A percentile compares a stretch with the other conserved stretches of the same genome.
Conservation (phyloP, 2,113 vertebrate species). For the Phoxinus phoxinus region DNA sequence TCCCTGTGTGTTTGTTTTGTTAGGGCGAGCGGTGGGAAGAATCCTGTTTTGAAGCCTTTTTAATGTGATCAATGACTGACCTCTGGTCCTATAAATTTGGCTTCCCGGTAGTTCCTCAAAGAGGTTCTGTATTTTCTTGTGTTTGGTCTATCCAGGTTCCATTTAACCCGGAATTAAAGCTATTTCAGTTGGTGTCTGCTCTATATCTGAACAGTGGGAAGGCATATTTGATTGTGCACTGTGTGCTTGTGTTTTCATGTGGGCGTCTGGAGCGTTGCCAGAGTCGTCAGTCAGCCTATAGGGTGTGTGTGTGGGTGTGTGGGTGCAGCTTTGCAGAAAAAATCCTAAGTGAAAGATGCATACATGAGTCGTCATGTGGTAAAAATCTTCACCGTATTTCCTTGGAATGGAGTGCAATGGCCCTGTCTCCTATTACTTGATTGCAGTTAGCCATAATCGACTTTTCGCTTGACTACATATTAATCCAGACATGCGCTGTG, state of each 20-base stretch:
- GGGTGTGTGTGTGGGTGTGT: neutral
- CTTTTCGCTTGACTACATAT: conserved; percentile 1
- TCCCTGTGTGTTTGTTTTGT: neutral
- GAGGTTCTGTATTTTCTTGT: neutral
- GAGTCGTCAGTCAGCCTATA: neutral
- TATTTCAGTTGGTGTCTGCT: conserved; percentile 20
- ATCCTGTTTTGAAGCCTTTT: neutral
- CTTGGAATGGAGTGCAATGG: conserved; percentile 14
- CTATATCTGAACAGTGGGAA: conserved; percentile 20
- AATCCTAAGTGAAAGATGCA: neutral
- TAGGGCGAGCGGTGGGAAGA: neutral
- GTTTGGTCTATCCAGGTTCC: neutral
- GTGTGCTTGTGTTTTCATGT: neutral
- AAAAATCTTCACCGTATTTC: neutral
- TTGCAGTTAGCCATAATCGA: conserved; percentile 17
- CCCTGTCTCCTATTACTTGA: conserved; percentile 15
- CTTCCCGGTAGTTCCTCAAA: neutral
- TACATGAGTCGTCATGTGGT: neutral
- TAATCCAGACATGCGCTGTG: neutral
- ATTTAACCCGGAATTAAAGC: neutral
- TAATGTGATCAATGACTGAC: neutral
- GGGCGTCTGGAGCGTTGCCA: neutral
- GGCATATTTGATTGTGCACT: conserved; percentile 21
- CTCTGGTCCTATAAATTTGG: neutral
- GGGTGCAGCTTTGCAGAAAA: neutral